These are phyloP conservation scores for Mormyrops attenuatus DNA, from an alignment of 2,797 vertebrate genomes.

Conservation along the genomic window DNA sequence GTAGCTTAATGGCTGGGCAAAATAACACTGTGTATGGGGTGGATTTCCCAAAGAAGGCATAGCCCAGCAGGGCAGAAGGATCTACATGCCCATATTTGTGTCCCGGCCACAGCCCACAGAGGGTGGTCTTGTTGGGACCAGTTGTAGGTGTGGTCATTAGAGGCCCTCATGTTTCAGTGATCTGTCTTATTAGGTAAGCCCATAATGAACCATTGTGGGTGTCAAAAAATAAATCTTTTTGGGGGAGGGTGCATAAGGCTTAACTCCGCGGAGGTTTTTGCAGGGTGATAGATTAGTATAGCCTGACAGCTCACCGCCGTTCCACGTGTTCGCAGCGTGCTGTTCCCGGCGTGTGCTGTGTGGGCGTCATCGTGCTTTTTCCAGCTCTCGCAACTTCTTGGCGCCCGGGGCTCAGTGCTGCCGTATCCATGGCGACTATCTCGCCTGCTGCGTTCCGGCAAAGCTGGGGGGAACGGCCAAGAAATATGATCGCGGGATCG, in stretches of 20 bases:
- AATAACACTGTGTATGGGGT: neutral
- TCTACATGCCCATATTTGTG: neutral
- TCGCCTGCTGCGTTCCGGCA: neutral
- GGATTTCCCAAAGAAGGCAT: neutral
- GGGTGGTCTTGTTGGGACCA: neutral
- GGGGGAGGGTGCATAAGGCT: neutral
- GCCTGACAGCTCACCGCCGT: neutral
- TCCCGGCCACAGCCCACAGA: neutral
- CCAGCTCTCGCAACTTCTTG: neutral
- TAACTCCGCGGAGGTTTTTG: neutral
- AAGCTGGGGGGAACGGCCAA: neutral
- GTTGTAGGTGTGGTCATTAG: neutral
- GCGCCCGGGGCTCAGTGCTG: neutral
- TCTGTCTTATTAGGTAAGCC: neutral
- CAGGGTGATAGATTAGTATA: neutral
- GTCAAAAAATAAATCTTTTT: neutral
- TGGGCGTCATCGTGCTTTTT: neutral
- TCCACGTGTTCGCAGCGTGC: neutral
- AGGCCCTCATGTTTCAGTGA: neutral
- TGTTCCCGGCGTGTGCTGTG: neutral
- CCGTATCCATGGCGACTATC: neutral
- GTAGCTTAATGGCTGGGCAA: neutral
- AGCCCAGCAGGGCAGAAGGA: neutral
- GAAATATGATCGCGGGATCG: neutral
- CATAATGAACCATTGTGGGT: neutral